Base-by-base conservation (phyloP, 2,888 invertebrate genomes). In the Polia nebulosa region DNA sequence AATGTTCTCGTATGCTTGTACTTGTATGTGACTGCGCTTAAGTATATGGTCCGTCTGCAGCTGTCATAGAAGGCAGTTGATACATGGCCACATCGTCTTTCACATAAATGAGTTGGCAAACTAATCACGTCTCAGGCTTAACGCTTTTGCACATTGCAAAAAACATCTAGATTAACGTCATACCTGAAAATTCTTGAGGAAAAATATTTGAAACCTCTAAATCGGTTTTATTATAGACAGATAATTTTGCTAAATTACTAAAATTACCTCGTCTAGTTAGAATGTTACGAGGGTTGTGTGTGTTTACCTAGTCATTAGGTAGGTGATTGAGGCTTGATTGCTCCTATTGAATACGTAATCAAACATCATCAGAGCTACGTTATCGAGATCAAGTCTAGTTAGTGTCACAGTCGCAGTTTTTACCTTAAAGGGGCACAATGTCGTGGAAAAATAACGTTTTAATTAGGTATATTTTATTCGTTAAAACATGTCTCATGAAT, bases 401-500 rank as follows among this genome's bases (percentile, higher is more conserved):
- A 61, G 69, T 78, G 80, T 74, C 72, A 39, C 70, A 73, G 72
- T 78, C 68, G 76, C 72, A 78, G 72, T 82, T 81, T 80, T 85
- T 80, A 80, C 81, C 82, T 69, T 77, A 72, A 64, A 78, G 53
- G 71, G 83, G 49, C 68, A 79, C 66, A 79, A 69, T 81, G 67
- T 88, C 80, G 68, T 80, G 60, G 78, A 72, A 83, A 80, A 82
- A 66, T 66, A 64, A 72, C 52, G 55, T 75, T 57, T 66, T 70
- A 80, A 81, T 78, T 77, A 78, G 65, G 65, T 72, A 84, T 72
- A 75, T 78, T 79, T 82, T 41, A 80, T 83, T 68, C 61, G 65
- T 70, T 78, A 81, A 82, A 79, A 78, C 75, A 52, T 70, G 62
- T 59, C 73, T 88, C 83, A 89, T 91, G 89, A 89, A 91, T 90